Evolutionary conservation across 35 echinoderm and acorn worm genomes (phyloP).

Genomic region (Anneissia japonica): DNA sequence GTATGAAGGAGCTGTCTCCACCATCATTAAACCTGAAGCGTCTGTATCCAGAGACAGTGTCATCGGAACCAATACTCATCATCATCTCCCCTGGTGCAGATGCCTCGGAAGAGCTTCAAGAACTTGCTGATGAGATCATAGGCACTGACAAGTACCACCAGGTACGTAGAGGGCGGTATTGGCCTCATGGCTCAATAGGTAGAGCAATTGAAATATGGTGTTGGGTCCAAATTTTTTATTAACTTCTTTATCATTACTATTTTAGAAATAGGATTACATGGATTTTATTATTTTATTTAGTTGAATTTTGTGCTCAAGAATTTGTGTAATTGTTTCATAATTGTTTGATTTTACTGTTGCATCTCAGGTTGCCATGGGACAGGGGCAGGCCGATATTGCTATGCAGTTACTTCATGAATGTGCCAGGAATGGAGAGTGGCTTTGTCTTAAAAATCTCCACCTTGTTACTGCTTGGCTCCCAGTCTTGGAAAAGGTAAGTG

Average conservation of each 20-base stretch:
- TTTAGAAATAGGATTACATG: too few species aligned
- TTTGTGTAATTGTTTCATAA: too few species aligned
- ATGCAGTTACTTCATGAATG: constrained; percentile 91
- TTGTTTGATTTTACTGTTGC: too few species aligned
- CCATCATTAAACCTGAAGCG: constrained; percentile 74
- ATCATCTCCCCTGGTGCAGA: constrained; percentile 84
- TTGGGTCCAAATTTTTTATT: too few species aligned
- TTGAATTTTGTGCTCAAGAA: too few species aligned
- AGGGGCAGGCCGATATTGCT: constrained; percentile 93
- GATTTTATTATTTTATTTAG: too few species aligned
- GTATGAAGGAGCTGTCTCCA: constrained; percentile 93
- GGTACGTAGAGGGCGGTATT: too few species aligned
- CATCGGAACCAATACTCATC: constrained; percentile 71
- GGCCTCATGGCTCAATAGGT: too few species aligned
- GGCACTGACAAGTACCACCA: constrained; percentile 87
- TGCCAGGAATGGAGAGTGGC: constrained; percentile 89
- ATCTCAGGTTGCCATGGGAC: constrained; percentile 99
- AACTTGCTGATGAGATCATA: constrained; percentile 77
- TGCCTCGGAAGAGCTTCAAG: constrained; percentile 78
- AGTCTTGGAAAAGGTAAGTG: constrained; percentile 77
- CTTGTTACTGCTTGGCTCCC: constrained; percentile 95
- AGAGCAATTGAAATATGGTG: too few species aligned
- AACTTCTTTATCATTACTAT: too few species aligned
- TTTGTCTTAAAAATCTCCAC: constrained; percentile 96
- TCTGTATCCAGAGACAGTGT: constrained; percentile 70